Percentiles rank a stretch among this genome's conserved stretches.
phyloP scores from a whole-genome alignment of 1,140 invertebrate species.

The Dysdera silvatica region DNA sequence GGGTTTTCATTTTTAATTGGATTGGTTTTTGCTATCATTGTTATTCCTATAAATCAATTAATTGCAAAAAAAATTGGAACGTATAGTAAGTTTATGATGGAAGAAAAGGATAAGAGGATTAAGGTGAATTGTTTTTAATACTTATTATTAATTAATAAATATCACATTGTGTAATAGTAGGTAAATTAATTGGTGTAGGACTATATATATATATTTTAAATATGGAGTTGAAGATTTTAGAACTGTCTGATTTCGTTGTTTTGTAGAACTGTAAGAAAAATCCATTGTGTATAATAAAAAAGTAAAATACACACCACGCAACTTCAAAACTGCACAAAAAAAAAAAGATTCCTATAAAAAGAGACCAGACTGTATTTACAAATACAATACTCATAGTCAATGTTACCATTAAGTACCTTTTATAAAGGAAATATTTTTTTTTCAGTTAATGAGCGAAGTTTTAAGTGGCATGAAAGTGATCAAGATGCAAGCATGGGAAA shows the following conservation, averaged over 20 bases:
- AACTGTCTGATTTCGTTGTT: not conserved
- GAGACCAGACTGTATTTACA: not conserved
- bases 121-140: constrained; percentile 46
- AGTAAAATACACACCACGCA: not conserved
- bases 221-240: not conserved
- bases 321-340: not conserved
- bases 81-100: constrained; percentile 81
- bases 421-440: constrained; percentile 19
- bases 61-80: constrained; percentile 83
- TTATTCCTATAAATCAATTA: constrained; percentile 90
- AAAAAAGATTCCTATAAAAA: not conserved
- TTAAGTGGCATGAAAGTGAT: constrained; percentile 77
- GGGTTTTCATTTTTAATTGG: constrained; percentile 85
- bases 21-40: constrained; percentile 68
- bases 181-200: not conserved
- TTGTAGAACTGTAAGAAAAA: not conserved
- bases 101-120: constrained; percentile 80
- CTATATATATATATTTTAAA: not conserved
- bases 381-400: not conserved
- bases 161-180: not conserved
- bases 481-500: constrained; percentile 91
- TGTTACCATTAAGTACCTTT: constrained; percentile 9
- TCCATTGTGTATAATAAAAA: not conserved
- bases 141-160: not conserved
- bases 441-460: constrained; percentile 70